Percentiles rank a stretch among this genome's conserved stretches.
Conservation (phyloP, 2,888 invertebrate genomes). For the Brenthis ino region DNA sequence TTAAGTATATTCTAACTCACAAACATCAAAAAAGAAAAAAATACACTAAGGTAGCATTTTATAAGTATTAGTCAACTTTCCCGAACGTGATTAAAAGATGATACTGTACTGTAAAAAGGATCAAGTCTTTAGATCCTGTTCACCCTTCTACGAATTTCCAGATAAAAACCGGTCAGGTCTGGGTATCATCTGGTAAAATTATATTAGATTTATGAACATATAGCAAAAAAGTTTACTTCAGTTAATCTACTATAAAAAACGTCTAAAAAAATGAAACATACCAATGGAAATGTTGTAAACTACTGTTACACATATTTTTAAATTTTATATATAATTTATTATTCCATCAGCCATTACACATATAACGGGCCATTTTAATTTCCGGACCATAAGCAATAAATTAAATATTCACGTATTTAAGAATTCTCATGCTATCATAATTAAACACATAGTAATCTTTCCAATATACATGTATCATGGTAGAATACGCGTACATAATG, state of each 20-base stretch:
- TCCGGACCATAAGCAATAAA: conserved; percentile 45
- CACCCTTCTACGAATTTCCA: conserved; percentile 72
- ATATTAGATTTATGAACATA: neutral
- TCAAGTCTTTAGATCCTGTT: conserved; percentile 36
- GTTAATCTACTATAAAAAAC: neutral
- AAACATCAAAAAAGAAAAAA: conserved; percentile 12
- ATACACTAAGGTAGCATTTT: conserved; percentile 18
- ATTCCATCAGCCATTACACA: conserved; percentile 3
- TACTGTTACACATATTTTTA: no score
- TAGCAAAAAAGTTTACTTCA: neutral
- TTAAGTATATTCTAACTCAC: conserved; percentile 17
- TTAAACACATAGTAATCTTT: conserved; percentile 16
- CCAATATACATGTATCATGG: conserved; percentile 5
- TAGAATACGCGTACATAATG: neutral
- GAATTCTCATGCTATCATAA: conserved; percentile 34
- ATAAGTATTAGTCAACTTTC: conserved; percentile 44
- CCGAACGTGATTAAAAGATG: conserved; percentile 40
- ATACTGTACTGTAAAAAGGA: conserved; percentile 38
- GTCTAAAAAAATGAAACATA: no score
- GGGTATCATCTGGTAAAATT: conserved; percentile 50
- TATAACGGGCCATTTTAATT: conserved; percentile 53
- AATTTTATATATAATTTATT: conserved; percentile 3
- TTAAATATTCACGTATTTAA: conserved; percentile 32
- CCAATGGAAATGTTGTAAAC: no score
- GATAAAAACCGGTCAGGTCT: conserved; percentile 64